phyloP scores from a whole-genome alignment of 1,140 invertebrate species.

The Conus ventricosus region DNA sequence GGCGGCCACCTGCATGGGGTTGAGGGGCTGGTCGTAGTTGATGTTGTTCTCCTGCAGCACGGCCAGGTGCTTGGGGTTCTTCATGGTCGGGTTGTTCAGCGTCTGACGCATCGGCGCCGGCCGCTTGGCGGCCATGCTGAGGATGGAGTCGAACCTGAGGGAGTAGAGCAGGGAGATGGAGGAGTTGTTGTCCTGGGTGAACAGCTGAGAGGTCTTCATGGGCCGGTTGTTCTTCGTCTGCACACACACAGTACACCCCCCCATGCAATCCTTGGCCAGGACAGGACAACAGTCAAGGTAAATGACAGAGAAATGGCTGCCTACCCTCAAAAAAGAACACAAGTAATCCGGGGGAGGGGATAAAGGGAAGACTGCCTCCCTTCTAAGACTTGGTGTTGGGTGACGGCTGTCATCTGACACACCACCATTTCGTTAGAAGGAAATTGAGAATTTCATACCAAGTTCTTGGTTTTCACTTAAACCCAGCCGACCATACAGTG shows the following conservation, averaged over 20 bases:
- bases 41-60: slow-evolving; percentile 89
- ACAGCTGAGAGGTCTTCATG: slow-evolving; percentile 87
- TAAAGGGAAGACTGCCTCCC: no score
- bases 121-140: slow-evolving; percentile 81
- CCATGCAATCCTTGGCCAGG: no score
- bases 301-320: no score
- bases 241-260: background rate
- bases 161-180: slow-evolving; percentile 84
- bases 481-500: no score
- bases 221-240: slow-evolving; percentile 82
- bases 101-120: slow-evolving; percentile 83
- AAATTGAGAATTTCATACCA: no score
- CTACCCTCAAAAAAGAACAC: no score
- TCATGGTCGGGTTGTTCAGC: slow-evolving; percentile 81
- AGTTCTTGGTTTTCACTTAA: no score
- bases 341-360: no score
- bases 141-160: slow-evolving; percentile 85
- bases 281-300: no score
- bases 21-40: slow-evolving; percentile 88
- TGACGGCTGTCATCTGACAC: no score
- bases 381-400: no score
- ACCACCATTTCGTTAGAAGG: no score
- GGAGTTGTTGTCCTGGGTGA: slow-evolving; percentile 87
- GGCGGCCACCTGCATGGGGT: slow-evolving; percentile 89
- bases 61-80: slow-evolving; percentile 89